Conservation (phyloP, 1,140 invertebrate genomes). For the Microplitis demolitor region DNA sequence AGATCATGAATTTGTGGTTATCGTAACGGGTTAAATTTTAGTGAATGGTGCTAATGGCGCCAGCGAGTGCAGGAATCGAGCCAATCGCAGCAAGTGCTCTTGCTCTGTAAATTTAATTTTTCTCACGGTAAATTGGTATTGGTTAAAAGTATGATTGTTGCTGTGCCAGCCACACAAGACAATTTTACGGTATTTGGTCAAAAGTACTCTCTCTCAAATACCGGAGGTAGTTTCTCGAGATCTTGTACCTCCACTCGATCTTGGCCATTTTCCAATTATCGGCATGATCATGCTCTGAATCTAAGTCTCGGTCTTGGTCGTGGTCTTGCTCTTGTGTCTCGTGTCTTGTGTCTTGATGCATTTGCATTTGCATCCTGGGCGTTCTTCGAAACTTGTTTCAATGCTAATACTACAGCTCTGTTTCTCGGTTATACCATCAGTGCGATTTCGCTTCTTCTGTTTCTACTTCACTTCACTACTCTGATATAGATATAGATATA, state of each 20-base stretch:
- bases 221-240: constrained; percentile 4
- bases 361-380: constrained; percentile 30
- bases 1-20: constrained; percentile 1
- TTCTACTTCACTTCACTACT: too few relatives aligned
- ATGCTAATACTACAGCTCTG: constrained; percentile 37
- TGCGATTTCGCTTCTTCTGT: too few relatives aligned
- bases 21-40: neutral
- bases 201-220: neutral
- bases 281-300: constrained; percentile 31
- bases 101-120: neutral
- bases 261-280: constrained; percentile 45
- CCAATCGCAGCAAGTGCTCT: neutral
- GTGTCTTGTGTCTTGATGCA: neutral
- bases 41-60: constrained; percentile 2
- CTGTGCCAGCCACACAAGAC: constrained; percentile 9
- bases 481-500: too few relatives aligned
- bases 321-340: too few relatives aligned
- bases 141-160: neutral
- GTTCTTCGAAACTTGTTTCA: constrained; percentile 39
- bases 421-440: constrained; percentile 21
- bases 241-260: constrained; percentile 21
- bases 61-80: neutral
- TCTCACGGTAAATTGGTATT: constrained; percentile 4
- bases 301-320: neutral
- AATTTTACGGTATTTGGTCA: neutral